A percentile compares a stretch with the other conserved stretches of the same genome.
These are phyloP conservation scores for Lomographa bimaculata DNA, from an alignment of 2,888 invertebrate species.

Conservation along the genomic window DNA sequence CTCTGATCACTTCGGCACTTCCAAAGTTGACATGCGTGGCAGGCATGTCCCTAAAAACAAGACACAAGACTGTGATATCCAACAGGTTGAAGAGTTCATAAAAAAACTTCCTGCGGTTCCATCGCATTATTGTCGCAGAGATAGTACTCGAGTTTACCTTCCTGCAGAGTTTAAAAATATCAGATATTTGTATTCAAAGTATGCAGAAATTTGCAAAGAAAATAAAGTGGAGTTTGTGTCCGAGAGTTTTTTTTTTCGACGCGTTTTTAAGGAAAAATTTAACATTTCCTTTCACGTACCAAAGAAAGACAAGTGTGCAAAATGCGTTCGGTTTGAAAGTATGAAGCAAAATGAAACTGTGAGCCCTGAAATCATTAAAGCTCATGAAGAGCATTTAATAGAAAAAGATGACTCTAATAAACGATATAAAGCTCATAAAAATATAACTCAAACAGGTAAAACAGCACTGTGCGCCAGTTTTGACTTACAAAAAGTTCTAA, in stretches of 20 bases:
- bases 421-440: conserved; percentile 15
- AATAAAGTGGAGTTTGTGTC: conserved; percentile 23
- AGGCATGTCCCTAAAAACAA: conserved; percentile 23
- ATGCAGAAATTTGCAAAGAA: no score
- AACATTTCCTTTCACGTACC: conserved; percentile 34
- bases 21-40: conserved; percentile 26
- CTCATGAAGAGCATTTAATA: background rate
- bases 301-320: conserved; percentile 33
- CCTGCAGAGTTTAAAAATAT: no score
- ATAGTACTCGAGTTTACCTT: conserved; percentile 15
- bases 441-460: conserved; percentile 21
- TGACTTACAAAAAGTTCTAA: conserved; percentile 33
- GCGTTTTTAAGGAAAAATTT: conserved; percentile 29
- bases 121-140: conserved; percentile 35
- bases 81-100: conserved; percentile 23
- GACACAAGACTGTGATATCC: conserved; percentile 9
- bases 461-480: conserved; percentile 18
- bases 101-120: conserved; percentile 27
- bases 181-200: no score
- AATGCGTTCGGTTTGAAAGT: conserved; percentile 19
- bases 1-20: conserved; percentile 8
- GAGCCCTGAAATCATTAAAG: conserved; percentile 3
- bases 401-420: conserved; percentile 5
- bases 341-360: background rate
- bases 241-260: conserved; percentile 30